Evolutionary conservation across 1,140 invertebrate genomes (phyloP), one percentile per base, ranked within the genome.

Genomic region (Anoplolepis gracilipes): DNA sequence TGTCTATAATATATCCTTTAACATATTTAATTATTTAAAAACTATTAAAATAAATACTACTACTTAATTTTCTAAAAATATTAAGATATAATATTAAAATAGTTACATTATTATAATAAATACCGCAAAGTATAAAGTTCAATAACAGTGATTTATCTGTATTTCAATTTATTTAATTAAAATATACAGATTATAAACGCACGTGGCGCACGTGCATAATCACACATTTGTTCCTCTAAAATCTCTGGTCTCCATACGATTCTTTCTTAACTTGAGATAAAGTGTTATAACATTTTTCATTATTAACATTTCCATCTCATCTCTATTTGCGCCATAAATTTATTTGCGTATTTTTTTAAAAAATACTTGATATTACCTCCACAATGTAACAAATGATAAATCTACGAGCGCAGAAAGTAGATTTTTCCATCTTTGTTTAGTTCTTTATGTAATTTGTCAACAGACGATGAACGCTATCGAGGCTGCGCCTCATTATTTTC

Each of bases 81-180:
- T 62, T 28, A 6, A 30, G 1, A 33, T 13, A n/a, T 11, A 10
- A 13, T 39, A 1, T 2, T 33, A 22, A 19, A 28, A 62, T 11
- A 53, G 2, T 30, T 25, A 2, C 3, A 36, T 39, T 39, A 25
- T 1, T 39, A 25, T 1, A 5, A 13, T 4, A 65, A 69, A 70
- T n/a, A 6, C 25, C 33, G 28, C 10, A 4, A 1, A 81, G 5
- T 7, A 55, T 73, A 7, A n/a, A 25, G 25, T 72, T 81, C 13
- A 61, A 59, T 81, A 81, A 65, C 67, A 36, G 1, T n/a, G 22
- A 69, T 62, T 78, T 78, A 1, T 79, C 11, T 46, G 67, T 79
- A 87, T 91, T 85, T 90, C 36, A 88, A 59, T 92, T 92, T 91
- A 90, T 93, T 92, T 92, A 91, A 92, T 93, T 92, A 92, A 93